Evolutionary conservation across 2,113 vertebrate genomes (phyloP).

Genomic region (Typhlomys cinereus): DNA sequence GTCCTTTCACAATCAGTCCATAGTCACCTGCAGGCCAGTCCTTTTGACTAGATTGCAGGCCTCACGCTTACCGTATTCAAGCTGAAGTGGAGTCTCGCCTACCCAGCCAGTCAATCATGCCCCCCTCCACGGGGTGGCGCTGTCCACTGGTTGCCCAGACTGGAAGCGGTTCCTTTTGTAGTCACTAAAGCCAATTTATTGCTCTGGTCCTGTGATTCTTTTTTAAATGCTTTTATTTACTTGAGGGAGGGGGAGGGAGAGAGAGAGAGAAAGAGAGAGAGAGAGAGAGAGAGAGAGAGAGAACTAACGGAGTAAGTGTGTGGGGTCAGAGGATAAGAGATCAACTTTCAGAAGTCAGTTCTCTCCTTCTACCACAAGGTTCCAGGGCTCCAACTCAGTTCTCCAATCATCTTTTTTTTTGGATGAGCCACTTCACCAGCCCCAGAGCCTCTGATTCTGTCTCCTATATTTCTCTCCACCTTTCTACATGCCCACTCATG

Average conservation of each 20-base stretch:
- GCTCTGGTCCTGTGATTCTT: neutral
- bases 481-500: neutral
- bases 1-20: neutral
- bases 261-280: too few species aligned
- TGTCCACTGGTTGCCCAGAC: neutral
- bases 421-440: neutral
- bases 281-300: too few species aligned
- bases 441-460: too few species aligned
- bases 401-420: too few species aligned
- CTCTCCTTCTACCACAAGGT: too few species aligned
- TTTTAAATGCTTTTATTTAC: too few species aligned
- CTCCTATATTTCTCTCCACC: too few species aligned
- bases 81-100: neutral
- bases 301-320: too few species aligned
- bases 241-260: too few species aligned
- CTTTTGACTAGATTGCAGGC: neutral
- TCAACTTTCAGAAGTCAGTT: too few species aligned
- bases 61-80: neutral
- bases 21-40: neutral
- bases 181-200: neutral
- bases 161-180: neutral
- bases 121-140: neutral
- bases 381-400: too few species aligned
- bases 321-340: too few species aligned
- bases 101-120: neutral